Conservation (phyloP, 2,888 invertebrate species). For the Meliscaeva auricollis region DNA sequence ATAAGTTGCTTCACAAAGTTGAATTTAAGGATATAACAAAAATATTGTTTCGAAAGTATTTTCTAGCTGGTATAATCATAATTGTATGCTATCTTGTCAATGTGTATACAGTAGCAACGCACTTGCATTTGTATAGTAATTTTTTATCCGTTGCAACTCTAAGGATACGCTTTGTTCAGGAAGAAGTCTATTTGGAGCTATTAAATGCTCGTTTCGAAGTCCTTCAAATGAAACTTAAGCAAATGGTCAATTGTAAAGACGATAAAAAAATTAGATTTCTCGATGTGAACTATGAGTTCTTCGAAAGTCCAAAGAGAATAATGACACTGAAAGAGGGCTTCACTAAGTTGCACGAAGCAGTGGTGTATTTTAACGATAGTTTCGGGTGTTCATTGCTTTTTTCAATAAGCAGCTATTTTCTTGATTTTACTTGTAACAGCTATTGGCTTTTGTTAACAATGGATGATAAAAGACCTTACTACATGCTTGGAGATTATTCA, state of each 20-base stretch:
- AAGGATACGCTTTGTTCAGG: slow-evolving; percentile 35
- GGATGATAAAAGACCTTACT: background rate
- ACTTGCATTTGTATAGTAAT: slow-evolving; percentile 7
- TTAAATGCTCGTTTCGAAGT: slow-evolving; percentile 28
- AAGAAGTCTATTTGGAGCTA: slow-evolving; percentile 25
- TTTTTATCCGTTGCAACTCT: slow-evolving; percentile 6
- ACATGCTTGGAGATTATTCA: slow-evolving; percentile 3
- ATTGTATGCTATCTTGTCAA: background rate
- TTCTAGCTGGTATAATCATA: background rate
- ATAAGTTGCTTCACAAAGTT: slow-evolving; percentile 9
- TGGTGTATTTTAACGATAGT: slow-evolving; percentile 15
- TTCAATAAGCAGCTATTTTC: slow-evolving; percentile 7
- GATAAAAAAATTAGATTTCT: background rate
- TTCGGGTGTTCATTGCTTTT: slow-evolving; percentile 35
- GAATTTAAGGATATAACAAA: background rate
- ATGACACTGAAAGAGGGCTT: slow-evolving; percentile 7
- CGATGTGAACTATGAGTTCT: slow-evolving; percentile 22
- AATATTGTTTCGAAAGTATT: slow-evolving; percentile 4
- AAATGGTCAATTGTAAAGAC: background rate
- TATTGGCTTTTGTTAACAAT: slow-evolving; percentile 27
- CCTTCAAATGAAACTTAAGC: slow-evolving; percentile 1
- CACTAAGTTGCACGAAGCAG: slow-evolving; percentile 13
- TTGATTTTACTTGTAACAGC: slow-evolving; percentile 21
- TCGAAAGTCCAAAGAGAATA: slow-evolving; percentile 16
- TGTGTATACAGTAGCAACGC: background rate